A percentile compares a stretch with the other conserved stretches of the same genome.
phyloP scores from a whole-genome alignment of 1,140 invertebrate genomes.

The Formica selysi region DNA sequence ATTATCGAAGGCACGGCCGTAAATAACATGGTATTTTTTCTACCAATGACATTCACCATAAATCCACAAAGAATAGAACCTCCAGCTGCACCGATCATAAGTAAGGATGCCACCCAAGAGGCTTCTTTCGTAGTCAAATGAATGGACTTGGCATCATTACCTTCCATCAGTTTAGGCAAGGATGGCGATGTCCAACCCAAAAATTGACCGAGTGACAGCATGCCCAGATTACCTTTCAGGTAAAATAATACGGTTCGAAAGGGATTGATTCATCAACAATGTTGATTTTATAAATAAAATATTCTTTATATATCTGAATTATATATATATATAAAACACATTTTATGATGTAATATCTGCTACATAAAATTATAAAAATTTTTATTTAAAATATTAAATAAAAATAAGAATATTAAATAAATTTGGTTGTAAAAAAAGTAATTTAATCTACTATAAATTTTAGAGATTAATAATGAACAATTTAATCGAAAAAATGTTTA shows the following conservation, averaged over 20 bases:
- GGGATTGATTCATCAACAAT: not conserved
- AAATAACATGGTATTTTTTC: constrained; percentile 88
- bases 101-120: constrained; percentile 65
- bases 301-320: too few species aligned
- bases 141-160: constrained; percentile 38
- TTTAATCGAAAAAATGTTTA: too few species aligned
- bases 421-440: too few species aligned
- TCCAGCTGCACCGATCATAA: constrained; percentile 26
- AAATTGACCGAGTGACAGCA: constrained; percentile 50
- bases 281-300: too few species aligned
- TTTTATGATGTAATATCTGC: not conserved
- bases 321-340: too few species aligned
- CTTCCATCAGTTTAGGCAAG: constrained; percentile 26
- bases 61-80: constrained; percentile 27
- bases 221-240: constrained; percentile 61
- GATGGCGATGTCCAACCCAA: constrained; percentile 71
- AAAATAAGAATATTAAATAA: not conserved
- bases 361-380: not conserved
- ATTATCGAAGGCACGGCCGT: constrained; percentile 88
- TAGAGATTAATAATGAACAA: too few species aligned
- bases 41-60: constrained; percentile 85
- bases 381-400: not conserved
- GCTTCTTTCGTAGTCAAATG: constrained; percentile 45
- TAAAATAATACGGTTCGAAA: constrained; percentile 19
- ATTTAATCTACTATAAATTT: too few species aligned